Conservation (phyloP, 92 coral and sea anemone species). For the Nematostella vectensis region DNA sequence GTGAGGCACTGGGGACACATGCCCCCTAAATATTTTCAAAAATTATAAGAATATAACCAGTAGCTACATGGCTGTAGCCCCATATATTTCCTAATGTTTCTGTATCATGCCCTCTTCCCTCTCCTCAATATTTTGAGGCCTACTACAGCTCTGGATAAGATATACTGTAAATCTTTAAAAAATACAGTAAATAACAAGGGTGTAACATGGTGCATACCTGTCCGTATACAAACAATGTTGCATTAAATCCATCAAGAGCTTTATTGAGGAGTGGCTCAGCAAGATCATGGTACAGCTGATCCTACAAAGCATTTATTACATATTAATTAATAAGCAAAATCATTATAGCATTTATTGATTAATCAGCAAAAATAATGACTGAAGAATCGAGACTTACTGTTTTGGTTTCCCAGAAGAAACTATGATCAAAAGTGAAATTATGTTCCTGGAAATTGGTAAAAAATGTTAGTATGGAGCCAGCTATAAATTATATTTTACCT, state of each 20-base stretch:
- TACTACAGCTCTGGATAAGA: too few species aligned
- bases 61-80: too few species aligned
- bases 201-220: too few species aligned
- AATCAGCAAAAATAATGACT: neutral
- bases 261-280: constrained; percentile 70
- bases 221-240: constrained; percentile 76
- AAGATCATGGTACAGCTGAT: constrained; percentile 88
- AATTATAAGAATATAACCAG: too few species aligned
- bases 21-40: too few species aligned
- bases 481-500: too few species aligned
- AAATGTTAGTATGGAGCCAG: neutral
- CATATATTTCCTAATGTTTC: too few species aligned
- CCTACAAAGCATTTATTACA: constrained; percentile 25
- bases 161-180: too few species aligned
- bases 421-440: constrained; percentile 80
- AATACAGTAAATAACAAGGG: too few species aligned
- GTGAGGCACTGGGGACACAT: too few species aligned
- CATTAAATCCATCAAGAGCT: constrained; percentile 79
- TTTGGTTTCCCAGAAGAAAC: constrained; percentile 96
- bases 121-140: too few species aligned
- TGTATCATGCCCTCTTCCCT: too few species aligned
- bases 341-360: neutral
- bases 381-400: constrained; percentile 52
- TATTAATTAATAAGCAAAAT: neutral
- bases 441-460: constrained; percentile 51